These are phyloP conservation scores for Drosophila kanekoi DNA, from an alignment of 2,888 invertebrate genomes.

Conservation along the genomic window DNA sequence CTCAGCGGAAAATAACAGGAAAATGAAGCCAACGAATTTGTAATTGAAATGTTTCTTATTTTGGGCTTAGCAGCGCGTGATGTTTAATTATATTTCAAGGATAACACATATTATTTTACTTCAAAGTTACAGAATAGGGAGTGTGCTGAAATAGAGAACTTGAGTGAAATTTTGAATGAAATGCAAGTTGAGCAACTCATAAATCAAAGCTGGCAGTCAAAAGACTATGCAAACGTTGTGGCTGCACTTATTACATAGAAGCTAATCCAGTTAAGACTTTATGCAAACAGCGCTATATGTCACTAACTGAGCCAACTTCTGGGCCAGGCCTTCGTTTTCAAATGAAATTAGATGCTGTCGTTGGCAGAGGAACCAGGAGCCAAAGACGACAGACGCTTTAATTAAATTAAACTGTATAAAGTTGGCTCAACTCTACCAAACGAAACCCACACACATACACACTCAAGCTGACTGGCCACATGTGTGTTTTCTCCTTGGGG, in stretches of 20 bases:
- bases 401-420: constrained; percentile 75
- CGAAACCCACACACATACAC: constrained; percentile 8
- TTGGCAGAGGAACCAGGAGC: constrained; percentile 35
- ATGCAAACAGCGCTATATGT: constrained; percentile 66
- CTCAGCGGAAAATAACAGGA: constrained; percentile 16
- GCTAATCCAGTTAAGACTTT: constrained; percentile 58
- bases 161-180: constrained; percentile 24
- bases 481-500: constrained; percentile 29
- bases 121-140: background rate
- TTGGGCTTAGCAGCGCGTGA: constrained; percentile 9
- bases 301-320: constrained; percentile 41
- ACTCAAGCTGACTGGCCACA: constrained; percentile 42
- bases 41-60: constrained; percentile 58
- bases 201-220: constrained; percentile 41
- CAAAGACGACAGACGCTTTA: constrained; percentile 58
- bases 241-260: constrained; percentile 43
- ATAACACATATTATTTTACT: constrained; percentile 23
- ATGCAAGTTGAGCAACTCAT: constrained; percentile 29
- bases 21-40: constrained; percentile 30
- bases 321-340: constrained; percentile 29
- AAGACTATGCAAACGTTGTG: constrained; percentile 61
- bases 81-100: constrained; percentile 43
- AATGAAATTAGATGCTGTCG: constrained; percentile 72
- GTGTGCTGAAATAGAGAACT: background rate
- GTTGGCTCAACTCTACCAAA: constrained; percentile 60